A percentile compares a stretch with the other conserved stretches of the same genome.
phyloP scores from a whole-genome alignment of 2,888 invertebrate genomes.

The Lapara coniferarum region DNA sequence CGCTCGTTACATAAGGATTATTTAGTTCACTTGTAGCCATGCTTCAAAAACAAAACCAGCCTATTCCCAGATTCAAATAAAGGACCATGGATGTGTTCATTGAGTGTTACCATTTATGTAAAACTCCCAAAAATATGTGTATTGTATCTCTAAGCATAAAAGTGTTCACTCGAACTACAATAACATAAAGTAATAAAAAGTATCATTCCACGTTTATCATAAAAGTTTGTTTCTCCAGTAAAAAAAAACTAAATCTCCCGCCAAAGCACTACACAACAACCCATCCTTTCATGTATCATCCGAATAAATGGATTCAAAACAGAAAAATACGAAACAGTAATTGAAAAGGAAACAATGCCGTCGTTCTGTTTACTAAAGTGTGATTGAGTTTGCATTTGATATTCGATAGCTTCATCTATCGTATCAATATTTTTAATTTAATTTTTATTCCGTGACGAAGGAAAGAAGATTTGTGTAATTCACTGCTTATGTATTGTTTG shows the following conservation, averaged over 20 bases:
- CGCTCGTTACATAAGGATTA: too few species aligned
- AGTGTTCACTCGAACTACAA: neutral
- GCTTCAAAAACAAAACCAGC: too few species aligned
- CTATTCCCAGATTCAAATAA: too few species aligned
- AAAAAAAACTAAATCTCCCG: neutral
- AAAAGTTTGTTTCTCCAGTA: neutral
- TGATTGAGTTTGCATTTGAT: constrained; percentile 38
- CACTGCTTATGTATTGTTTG: neutral
- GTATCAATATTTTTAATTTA: constrained; percentile 9
- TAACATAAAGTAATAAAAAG: too few species aligned
- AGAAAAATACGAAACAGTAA: constrained; percentile 26
- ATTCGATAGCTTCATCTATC: constrained; percentile 26
- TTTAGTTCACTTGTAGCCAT: too few species aligned
- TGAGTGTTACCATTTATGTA: too few species aligned
- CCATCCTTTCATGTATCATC: neutral
- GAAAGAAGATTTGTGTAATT: constrained; percentile 7
- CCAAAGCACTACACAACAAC: neutral
- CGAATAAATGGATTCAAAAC: neutral
- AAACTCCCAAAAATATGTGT: too few species aligned
- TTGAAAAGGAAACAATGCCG: constrained; percentile 33
- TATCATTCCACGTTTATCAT: neutral
- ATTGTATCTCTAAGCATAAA: neutral
- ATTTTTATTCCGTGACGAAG: constrained; percentile 4
- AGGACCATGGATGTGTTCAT: too few species aligned
- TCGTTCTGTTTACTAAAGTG: constrained; percentile 35